These are phyloP conservation scores for Penaeus japonicus DNA, from an alignment of 1,140 invertebrate genomes.

Conservation along the genomic window DNA sequence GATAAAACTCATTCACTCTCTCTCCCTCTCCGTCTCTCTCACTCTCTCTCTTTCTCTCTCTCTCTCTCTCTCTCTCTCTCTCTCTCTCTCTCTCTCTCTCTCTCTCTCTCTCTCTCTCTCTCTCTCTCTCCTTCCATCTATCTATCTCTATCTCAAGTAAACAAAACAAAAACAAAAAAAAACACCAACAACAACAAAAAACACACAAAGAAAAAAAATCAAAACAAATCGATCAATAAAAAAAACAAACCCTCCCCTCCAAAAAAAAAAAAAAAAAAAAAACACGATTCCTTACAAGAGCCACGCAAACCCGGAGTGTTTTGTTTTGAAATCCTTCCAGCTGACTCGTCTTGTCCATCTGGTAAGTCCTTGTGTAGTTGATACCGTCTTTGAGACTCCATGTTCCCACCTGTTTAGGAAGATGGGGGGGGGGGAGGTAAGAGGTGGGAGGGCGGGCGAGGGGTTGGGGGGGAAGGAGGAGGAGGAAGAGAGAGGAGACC, in stretches of 20 bases:
- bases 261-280: background rate
- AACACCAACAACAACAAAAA: too few species aligned
- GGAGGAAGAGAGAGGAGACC: too few species aligned
- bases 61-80: too few species aligned
- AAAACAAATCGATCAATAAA: background rate
- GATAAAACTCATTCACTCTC: too few species aligned
- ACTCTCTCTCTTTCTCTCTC: too few species aligned
- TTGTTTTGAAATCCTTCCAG: slow-evolving; percentile 90
- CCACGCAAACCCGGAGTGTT: slow-evolving; percentile 89
- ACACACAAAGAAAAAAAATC: background rate
- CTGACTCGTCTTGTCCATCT: slow-evolving; percentile 82
- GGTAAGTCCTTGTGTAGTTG: slow-evolving; percentile 88
- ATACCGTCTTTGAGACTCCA: slow-evolving; percentile 89
- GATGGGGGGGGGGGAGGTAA: too few species aligned
- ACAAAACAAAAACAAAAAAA: background rate
- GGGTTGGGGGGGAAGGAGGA: too few species aligned
- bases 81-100: too few species aligned
- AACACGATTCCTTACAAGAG: slow-evolving; percentile 78
- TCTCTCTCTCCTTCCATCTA: background rate
- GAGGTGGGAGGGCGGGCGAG: too few species aligned
- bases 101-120: background rate
- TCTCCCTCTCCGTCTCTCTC: too few species aligned
- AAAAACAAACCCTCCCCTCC: background rate
- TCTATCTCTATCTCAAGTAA: background rate
- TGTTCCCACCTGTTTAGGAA: background rate